Evolutionary conservation across 2,797 vertebrate genomes (phyloP).

Genomic region (Picus viridis): DNA sequence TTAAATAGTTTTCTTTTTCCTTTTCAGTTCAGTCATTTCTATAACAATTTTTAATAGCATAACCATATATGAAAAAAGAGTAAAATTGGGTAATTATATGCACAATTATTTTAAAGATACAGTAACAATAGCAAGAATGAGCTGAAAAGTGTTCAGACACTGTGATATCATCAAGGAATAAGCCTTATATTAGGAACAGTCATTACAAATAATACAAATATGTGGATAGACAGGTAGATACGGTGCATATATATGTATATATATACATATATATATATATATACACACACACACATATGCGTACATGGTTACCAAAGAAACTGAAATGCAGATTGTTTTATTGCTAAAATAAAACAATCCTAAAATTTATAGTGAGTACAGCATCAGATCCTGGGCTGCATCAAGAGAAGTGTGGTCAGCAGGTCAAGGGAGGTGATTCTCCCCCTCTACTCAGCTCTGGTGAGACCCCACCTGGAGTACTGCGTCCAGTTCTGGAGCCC

Average conservation of each 20-base stretch:
- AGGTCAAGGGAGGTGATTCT: too few species aligned
- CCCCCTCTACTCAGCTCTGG: too few species aligned
- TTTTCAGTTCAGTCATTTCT: slow-evolving; percentile 32
- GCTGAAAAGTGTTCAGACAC: neutral
- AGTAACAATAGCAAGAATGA: slow-evolving; percentile 15
- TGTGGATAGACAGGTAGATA: too few species aligned
- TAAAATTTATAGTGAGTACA: neutral
- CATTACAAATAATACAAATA: neutral
- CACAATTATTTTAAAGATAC: slow-evolving; percentile 52
- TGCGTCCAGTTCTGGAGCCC: too few species aligned
- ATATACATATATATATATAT: too few species aligned
- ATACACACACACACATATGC: neutral
- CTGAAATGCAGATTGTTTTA: neutral
- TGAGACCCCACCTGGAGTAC: too few species aligned
- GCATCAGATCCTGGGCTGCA: neutral
- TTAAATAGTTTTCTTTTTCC: slow-evolving; percentile 53
- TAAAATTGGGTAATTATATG: slow-evolving; percentile 52
- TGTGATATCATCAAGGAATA: neutral
- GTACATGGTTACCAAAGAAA: neutral
- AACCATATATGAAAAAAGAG: neutral
- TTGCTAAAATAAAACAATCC: too few species aligned
- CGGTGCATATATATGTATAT: too few species aligned
- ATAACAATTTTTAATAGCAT: slow-evolving; percentile 41
- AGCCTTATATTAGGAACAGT: neutral
- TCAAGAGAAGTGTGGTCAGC: too few species aligned